A percentile compares a stretch with the other conserved stretches of the same genome.
phyloP scores from a whole-genome alignment of 2,888 invertebrate genomes.

The Phalangium opilio region DNA sequence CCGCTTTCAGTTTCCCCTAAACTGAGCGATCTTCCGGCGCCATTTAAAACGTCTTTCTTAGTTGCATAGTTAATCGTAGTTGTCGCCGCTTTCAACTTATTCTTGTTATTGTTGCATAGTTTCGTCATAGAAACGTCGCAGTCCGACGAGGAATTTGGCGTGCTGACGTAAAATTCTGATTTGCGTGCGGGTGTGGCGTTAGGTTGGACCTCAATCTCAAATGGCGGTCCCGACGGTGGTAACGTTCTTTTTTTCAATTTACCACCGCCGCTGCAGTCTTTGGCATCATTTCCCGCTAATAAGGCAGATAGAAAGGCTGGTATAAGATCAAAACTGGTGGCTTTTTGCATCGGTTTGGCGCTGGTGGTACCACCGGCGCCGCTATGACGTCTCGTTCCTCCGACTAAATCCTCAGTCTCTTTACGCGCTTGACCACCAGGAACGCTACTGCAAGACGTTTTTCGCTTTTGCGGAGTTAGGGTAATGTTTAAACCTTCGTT shows the following conservation, averaged over 20 bases:
- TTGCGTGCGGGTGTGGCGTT: constrained; percentile 5
- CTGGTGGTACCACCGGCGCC: too few species aligned
- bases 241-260: not conserved
- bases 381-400: too few species aligned
- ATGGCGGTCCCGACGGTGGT: not conserved
- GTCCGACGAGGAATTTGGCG: constrained; percentile 15
- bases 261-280: not conserved
- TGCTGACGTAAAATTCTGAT: constrained; percentile 4
- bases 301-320: not conserved
- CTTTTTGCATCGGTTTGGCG: too few species aligned
- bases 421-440: too few species aligned
- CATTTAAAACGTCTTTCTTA: constrained; percentile 10
- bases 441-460: too few species aligned
- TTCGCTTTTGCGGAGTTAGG: too few species aligned
- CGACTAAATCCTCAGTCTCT: too few species aligned
- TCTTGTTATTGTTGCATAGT: too few species aligned
- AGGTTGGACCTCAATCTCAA: not conserved
- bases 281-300: not conserved
- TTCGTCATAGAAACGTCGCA: too few species aligned
- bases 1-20: constrained; percentile 2
- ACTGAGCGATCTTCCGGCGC: constrained; percentile 14
- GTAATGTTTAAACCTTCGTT: too few species aligned
- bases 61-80: constrained; percentile 3
- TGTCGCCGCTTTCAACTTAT: constrained; percentile 14
- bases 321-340: not conserved